These are phyloP conservation scores for Diadumene lineata DNA, from an alignment of 92 coral and sea anemone genomes.

Conservation along the genomic window DNA sequence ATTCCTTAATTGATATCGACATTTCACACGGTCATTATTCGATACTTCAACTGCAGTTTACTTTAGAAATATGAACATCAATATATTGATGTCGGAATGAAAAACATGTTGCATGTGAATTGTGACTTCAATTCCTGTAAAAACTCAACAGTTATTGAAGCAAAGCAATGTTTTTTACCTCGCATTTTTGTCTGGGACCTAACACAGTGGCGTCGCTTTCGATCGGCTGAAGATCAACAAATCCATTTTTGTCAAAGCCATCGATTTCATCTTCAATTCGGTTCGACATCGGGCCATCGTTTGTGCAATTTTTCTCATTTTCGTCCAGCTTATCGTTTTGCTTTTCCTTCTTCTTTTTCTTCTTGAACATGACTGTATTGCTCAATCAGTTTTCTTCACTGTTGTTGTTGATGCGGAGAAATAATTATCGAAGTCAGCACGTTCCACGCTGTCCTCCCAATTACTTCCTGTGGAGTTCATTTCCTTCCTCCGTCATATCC, in stretches of 20 bases:
- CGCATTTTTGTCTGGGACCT: conserved; percentile 78
- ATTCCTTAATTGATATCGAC: too few relatives aligned
- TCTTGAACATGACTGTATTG: conserved; percentile 73
- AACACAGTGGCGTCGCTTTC: conserved; percentile 56
- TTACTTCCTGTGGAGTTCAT: conserved; percentile 17
- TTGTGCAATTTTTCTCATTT: conserved; percentile 16
- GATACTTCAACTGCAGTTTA: too few relatives aligned
- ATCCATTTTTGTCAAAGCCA: conserved; percentile 78
- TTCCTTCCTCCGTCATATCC: conserved; percentile 26
- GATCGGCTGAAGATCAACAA: conserved; percentile 65
- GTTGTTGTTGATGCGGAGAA: conserved; percentile 1
- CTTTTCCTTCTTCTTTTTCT: conserved; percentile 69
- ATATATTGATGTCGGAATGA: too few relatives aligned
- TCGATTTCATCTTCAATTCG: conserved; percentile 38
- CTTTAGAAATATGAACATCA: too few relatives aligned
- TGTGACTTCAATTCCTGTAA: neutral
- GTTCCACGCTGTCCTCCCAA: neutral
- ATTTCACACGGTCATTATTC: too few relatives aligned
- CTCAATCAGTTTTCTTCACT: neutral
- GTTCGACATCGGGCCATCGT: conserved; percentile 3
- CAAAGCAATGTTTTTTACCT: conserved; percentile 31
- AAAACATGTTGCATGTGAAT: neutral
- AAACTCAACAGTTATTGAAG: neutral
- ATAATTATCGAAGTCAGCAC: neutral
- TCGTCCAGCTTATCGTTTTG: conserved; percentile 35